Evolutionary conservation across 2,797 vertebrate genomes (phyloP), one percentile per base, ranked within the genome.

Genomic region (Microctenopoma stevenorrisi): DNA sequence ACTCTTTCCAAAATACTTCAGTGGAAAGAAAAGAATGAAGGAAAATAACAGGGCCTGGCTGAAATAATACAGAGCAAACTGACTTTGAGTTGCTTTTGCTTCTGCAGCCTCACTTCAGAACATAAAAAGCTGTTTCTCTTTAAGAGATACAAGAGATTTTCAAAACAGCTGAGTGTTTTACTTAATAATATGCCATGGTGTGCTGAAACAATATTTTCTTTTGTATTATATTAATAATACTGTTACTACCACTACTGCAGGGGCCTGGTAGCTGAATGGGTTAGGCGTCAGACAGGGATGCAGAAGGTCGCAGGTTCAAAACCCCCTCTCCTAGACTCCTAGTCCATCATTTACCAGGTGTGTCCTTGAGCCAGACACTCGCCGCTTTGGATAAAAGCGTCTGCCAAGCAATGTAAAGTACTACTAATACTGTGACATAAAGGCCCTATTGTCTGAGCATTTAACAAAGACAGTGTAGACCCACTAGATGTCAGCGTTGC

Each of bases 401-500:
- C 22, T 22, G 22, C 22, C 22, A 22, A 22, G 22, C 22, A 22
- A 22, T 22, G 22, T 22, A 22, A 22, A 22, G 22, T 22, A 22
- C 22, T 22, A 22, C 22, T 22, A 22, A 22, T 22, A 22, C 22
- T 22, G 22, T 22, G 22, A 22, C 22, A 89, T 88, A 91, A 91
- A 87, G 79, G 70, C 64, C 15, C 61, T 52, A 64, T 88, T 91
- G 88, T 91, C 78, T 73, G 11, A 47, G 22, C 7, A 13, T 38
- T n/a, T 16, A n/a, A 58, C 30, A 63, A 2, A 68, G 33, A 7
- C 59, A n/a, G 1, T 44, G 52, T 25, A 84, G 64, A 85, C 68
- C 78, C 92, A 76, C 83, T 84, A 88, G 90, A 50, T 77, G 92
- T 78, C 92, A 87, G 78, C 72, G 60, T 43, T 76, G 50, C 13